These are phyloP conservation scores for Sardinella longiceps DNA, from an alignment of 2,797 vertebrate genomes.

Conservation along the genomic window DNA sequence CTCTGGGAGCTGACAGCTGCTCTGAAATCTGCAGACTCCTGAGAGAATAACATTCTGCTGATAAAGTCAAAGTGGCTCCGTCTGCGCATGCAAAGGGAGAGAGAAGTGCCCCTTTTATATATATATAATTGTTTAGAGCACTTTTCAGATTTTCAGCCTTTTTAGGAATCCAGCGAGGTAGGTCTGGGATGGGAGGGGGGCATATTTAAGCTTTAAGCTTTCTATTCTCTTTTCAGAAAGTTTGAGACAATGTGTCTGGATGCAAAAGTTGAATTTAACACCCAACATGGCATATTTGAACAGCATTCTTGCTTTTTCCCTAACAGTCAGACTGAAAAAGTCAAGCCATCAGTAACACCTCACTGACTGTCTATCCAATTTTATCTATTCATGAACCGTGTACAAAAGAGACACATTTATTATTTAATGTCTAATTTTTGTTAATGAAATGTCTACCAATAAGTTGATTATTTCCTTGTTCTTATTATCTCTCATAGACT, in stretches of 20 bases:
- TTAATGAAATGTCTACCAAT: background rate
- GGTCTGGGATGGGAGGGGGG: too few relatives aligned
- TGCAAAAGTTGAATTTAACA: background rate
- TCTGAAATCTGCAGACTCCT: conserved; percentile 6
- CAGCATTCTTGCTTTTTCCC: background rate
- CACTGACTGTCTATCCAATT: background rate
- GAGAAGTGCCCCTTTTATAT: background rate
- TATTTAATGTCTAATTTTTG: background rate
- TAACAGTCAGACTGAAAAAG: too few relatives aligned
- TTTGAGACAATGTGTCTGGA: too few relatives aligned
- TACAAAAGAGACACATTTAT: background rate
- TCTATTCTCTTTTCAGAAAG: too few relatives aligned
- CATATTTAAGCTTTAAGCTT: too few relatives aligned
- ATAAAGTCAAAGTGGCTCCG: background rate
- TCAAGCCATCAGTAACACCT: too few relatives aligned
- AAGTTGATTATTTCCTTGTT: background rate
- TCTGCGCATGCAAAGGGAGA: background rate
- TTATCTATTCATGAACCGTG: background rate
- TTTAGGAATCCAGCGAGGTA: background rate
- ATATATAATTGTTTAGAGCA: background rate
- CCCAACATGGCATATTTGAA: background rate
- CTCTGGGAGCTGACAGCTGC: background rate
- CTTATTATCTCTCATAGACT: too few relatives aligned
- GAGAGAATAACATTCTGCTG: conserved; percentile 16
- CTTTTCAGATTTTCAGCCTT: background rate